phyloP scores from a whole-genome alignment of 1,140 invertebrate genomes.

The Andrena cerasifolii region DNA sequence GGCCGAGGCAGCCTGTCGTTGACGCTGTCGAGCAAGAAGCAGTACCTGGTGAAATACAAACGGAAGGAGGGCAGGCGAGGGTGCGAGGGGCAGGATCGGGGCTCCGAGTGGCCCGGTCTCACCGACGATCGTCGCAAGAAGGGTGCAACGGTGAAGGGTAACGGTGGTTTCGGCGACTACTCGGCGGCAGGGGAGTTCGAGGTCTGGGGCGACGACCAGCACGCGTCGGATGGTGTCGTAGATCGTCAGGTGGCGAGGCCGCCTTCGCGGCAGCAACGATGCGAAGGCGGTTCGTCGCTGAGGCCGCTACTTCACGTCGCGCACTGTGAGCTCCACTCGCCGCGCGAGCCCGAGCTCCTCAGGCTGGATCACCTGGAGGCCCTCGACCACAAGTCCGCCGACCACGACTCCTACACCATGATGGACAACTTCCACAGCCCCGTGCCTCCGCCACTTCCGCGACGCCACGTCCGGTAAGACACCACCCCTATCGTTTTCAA shows the following conservation, averaged over 20 bases:
- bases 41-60: slow-evolving; percentile 62
- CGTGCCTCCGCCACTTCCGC: slow-evolving; percentile 78
- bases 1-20: slow-evolving; percentile 61
- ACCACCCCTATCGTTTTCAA: background rate
- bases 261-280: slow-evolving; percentile 78
- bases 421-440: slow-evolving; percentile 82
- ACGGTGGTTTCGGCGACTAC: slow-evolving; percentile 81
- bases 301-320: slow-evolving; percentile 80
- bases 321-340: slow-evolving; percentile 80
- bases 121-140: slow-evolving; percentile 71
- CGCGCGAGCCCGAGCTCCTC: slow-evolving; percentile 79
- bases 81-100: slow-evolving; percentile 48
- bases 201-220: slow-evolving; percentile 80
- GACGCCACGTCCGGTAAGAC: slow-evolving; percentile 80
- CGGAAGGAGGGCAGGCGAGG: slow-evolving; percentile 53
- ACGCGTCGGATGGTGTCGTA: slow-evolving; percentile 75
- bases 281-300: slow-evolving; percentile 79
- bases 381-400: slow-evolving; percentile 73
- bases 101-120: slow-evolving; percentile 54
- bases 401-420: slow-evolving; percentile 78
- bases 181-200: slow-evolving; percentile 81
- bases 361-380: slow-evolving; percentile 79
- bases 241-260: slow-evolving; percentile 73
- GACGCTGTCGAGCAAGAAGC: slow-evolving; percentile 45
- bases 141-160: slow-evolving; percentile 80